Evolutionary conservation across 2,113 vertebrate genomes (phyloP), one percentile per base, ranked within the genome.

Genomic region (Piaya cayana): DNA sequence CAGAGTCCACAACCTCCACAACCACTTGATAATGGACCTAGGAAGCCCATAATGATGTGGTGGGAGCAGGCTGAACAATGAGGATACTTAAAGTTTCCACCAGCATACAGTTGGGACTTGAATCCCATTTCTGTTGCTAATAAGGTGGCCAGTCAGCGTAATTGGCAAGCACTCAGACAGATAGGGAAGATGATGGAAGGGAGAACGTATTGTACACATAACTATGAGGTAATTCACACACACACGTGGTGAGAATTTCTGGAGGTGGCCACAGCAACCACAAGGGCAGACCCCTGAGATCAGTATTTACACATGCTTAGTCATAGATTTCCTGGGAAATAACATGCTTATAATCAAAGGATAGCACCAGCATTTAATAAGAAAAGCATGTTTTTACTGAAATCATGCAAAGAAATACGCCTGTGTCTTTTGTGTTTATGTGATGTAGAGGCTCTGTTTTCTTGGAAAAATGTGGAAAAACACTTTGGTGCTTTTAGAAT

Each of bases 331-430:
- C 34, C 37, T 34, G 55, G 60, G 45, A 82, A 93, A 91, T 56
- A 78, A 68, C 42, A 87, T 53, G 32, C 50, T 53, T 80, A 23
- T 68, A 89, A 88, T 92, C 72, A 92, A 83, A 79, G 79, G 77
- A 82, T 47, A 84, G 56, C 65, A 86, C 19, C 32, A 68, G 58
- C 79, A 42, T 85, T 94, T 92, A 95, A 92, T 68, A 56, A 88
- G 56, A 93, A 96, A 93, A 85, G 29, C 47, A 74, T 95, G 68
- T 47, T 86, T 95, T 84, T 86, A 82, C 47, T 91, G 77, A 95
- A 95, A 82, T 85, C 5, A 94, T 81, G 60, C n/a, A 82, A 87
- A 92, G 42, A 86, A 64, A 47, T 83, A 85, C 14, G 50, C 67
- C 81, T 78, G 5, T 79, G 77, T 64, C 53, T 75, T 82, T 82